Evolutionary conservation across 2,113 vertebrate genomes (phyloP).

Genomic region (Gambusia affinis): DNA sequence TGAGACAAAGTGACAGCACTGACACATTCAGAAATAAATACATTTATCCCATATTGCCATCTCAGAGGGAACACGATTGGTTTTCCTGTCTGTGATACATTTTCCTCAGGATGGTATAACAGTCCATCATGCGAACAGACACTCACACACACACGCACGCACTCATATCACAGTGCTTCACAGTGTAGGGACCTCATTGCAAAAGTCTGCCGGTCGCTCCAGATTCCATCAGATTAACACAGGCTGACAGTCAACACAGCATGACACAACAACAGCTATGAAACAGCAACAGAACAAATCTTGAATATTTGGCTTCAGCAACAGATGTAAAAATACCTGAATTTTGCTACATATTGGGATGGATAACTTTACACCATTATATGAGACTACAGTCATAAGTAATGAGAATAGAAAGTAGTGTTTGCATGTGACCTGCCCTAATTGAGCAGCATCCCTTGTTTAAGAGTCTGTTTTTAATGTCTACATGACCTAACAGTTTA

Average conservation of each 20-base stretch:
- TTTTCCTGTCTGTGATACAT: conserved; percentile 27
- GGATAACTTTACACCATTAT: conserved; percentile 56
- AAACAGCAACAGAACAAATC: conserved; percentile 54
- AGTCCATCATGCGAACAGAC: conserved; percentile 35
- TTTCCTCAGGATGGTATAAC: conserved; percentile 36
- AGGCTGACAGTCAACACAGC: conserved; percentile 45
- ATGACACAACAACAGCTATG: conserved; percentile 24
- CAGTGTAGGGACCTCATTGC: conserved; percentile 65
- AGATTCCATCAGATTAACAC: conserved; percentile 38
- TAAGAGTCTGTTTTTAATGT: not conserved
- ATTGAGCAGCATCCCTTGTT: not conserved
- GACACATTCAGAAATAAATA: conserved; percentile 58
- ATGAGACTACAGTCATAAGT: conserved; percentile 38
- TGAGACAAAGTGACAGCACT: conserved; percentile 32
- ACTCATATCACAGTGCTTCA: conserved; percentile 43
- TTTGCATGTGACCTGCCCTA: conserved; percentile 16
- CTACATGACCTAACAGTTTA: conserved; percentile 19
- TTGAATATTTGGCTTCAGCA: conserved; percentile 75
- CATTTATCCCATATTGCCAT: conserved; percentile 56
- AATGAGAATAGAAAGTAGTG: conserved; percentile 3
- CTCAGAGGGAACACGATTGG: conserved; percentile 44
- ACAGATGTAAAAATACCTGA: conserved; percentile 76
- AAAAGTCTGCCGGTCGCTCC: conserved; percentile 26
- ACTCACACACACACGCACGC: conserved; percentile 19
- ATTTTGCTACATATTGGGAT: conserved; percentile 68